Evolutionary conservation across 2,113 vertebrate species (phyloP).

Genomic region (Phyllostomus discolor): DNA sequence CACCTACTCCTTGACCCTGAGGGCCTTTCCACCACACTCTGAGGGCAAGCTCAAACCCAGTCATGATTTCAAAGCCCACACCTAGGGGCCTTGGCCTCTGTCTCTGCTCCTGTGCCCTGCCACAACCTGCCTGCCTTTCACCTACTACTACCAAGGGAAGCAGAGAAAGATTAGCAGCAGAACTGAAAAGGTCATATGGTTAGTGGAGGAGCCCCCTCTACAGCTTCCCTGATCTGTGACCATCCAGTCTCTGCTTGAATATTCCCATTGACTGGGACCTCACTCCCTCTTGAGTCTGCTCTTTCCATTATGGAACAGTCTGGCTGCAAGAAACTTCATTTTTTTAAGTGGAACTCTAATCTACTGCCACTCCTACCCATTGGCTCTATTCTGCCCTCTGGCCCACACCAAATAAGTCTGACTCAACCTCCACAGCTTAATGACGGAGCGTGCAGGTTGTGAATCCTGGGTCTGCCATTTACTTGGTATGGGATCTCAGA

Average conservation of each 20-base stretch:
- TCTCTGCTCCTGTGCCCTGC: not conserved
- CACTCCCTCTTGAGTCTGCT: not conserved
- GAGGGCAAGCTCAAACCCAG: not conserved
- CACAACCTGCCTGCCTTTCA: not conserved
- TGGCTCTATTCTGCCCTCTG: not conserved
- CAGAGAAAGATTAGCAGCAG: not conserved
- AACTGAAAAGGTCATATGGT: not conserved
- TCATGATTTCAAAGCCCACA: not conserved
- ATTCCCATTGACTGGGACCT: not conserved
- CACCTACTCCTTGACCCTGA: not conserved
- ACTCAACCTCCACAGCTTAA: not conserved
- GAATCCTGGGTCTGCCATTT: not conserved
- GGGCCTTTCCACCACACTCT: not conserved
- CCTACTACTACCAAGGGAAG: not conserved
- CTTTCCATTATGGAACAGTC: not conserved
- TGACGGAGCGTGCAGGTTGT: not conserved
- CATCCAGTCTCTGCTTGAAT: not conserved
- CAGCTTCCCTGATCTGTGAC: not conserved
- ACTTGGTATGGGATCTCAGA: not conserved
- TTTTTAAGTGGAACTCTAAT: not conserved
- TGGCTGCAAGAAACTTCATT: not conserved
- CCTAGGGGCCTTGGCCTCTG: accelerated
- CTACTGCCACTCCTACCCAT: not conserved
- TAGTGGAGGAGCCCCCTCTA: too few relatives aligned
- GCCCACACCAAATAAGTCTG: not conserved